Base-by-base conservation (phyloP, 30 jellyfish, hydroid and myxozoan genomes). In the Pelagia noctiluca region DNA sequence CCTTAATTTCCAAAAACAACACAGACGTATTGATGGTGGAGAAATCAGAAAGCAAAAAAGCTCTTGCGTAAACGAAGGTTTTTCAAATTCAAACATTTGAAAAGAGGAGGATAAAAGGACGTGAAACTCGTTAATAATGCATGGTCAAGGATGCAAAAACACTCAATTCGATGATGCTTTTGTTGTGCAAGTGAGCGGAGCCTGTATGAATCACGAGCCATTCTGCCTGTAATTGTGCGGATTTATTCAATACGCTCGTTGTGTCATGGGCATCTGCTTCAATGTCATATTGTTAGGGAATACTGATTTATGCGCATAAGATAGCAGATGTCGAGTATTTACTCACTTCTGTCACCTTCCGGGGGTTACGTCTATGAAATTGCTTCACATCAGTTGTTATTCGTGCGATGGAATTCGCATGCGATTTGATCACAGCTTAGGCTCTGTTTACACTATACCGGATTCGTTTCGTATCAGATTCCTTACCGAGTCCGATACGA, bases 141-240 rank as follows among this genome's bases (percentile, higher is more conserved):
- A 75, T 33, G 72, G 57, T 63, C 23, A 25, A 42, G 87, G 73
- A 75, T 75, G 87, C 88, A 54, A 61, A 77, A 77, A 77, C 88
- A 61, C 78, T 60, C 66, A 38, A 36, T 57, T 77, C 37, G 60
- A 38, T 79, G 10, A 34, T 63, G 88, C 79, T 49, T 79, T 79
- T 79, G 89, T 79, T 79, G 37, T 31, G 38, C 30, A 46, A 46
- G 70, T 28, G 76, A 79, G 89, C 82, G 71, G 89, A 50, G 63
- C 69, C 24, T 34, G 49, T 35, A 67, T 42, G 69, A 63, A 62
- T 79, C 89, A 31, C 38, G 37, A 77, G 26, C 31, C 53, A 48
- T 63, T 79, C 76, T 35, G 21, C 69, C 34, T 81, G 64, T 63
- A 79, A 60, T 64, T 79, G 72, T 28, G 50, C 29, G 72, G 50